Evolutionary conservation across 2,113 vertebrate genomes (phyloP).

Genomic region (Bungarus multicinctus): DNA sequence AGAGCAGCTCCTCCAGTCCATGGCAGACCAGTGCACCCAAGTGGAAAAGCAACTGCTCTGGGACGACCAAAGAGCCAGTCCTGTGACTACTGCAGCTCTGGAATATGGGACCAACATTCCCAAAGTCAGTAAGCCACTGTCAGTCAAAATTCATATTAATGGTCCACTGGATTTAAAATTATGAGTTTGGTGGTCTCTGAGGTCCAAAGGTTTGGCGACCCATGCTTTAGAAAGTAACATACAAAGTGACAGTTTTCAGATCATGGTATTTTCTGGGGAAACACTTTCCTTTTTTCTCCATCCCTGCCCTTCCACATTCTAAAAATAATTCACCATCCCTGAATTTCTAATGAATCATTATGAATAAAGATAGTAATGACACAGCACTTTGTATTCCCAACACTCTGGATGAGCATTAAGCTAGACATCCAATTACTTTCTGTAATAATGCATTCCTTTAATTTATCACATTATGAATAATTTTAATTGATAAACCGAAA

Average conservation of each 20-base stretch:
- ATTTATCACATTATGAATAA: neutral
- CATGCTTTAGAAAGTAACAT: neutral
- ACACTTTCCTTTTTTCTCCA: neutral
- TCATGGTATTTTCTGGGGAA: conserved; percentile 4
- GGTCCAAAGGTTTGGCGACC: no score
- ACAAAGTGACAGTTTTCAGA: neutral
- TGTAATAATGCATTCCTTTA: neutral
- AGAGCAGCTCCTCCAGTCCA: no score
- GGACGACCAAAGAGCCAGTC: no score
- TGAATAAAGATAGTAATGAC: conserved; percentile 30
- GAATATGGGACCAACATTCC: no score
- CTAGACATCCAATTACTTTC: conserved; percentile 7
- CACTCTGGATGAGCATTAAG: conserved; percentile 14
- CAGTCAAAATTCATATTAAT: no score
- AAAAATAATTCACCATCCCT: conserved; percentile 29
- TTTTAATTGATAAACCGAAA: neutral
- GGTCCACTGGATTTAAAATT: no score
- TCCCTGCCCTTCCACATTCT: neutral
- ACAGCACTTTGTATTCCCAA: conserved; percentile 28
- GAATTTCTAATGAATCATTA: conserved; percentile 38
- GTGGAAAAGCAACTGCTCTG: no score
- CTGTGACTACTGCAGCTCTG: no score
- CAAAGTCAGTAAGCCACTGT: no score
- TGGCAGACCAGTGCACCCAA: no score
- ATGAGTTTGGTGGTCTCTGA: no score